Conservation (phyloP, 2,113 vertebrate species). For the Merops nubicus region DNA sequence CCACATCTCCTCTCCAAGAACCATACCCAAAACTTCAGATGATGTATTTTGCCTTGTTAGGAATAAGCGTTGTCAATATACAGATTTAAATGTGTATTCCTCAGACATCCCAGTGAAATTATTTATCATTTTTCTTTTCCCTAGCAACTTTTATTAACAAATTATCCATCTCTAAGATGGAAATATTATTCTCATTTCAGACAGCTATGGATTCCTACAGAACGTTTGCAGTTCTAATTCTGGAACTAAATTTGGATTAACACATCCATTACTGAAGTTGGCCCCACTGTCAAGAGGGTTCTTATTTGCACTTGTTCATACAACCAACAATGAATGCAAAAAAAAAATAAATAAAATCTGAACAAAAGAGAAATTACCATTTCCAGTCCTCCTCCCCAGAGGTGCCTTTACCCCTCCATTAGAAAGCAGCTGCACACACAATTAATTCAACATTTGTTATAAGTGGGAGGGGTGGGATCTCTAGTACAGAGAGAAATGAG, state of each 20-base stretch:
- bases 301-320: background rate
- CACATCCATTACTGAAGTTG: background rate
- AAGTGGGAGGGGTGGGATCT: background rate
- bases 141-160: background rate
- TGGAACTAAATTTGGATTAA: background rate
- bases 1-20: background rate
- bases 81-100: background rate
- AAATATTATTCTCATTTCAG: background rate
- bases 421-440: background rate
- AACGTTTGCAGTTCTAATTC: background rate
- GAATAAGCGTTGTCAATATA: background rate
- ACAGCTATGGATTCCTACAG: background rate
- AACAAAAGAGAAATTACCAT: background rate
- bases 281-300: background rate
- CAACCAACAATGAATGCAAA: background rate
- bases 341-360: too few species aligned
- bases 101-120: background rate
- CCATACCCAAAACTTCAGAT: background rate
- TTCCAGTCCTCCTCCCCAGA: background rate
- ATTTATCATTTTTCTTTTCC: background rate
- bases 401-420: background rate
- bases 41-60: background rate
- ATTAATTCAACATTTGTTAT: background rate
- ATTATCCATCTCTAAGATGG: background rate
- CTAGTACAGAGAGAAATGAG: background rate